These are phyloP conservation scores for Microctenopoma stevenorrisi DNA, from an alignment of 2,797 vertebrate genomes.

Conservation along the genomic window DNA sequence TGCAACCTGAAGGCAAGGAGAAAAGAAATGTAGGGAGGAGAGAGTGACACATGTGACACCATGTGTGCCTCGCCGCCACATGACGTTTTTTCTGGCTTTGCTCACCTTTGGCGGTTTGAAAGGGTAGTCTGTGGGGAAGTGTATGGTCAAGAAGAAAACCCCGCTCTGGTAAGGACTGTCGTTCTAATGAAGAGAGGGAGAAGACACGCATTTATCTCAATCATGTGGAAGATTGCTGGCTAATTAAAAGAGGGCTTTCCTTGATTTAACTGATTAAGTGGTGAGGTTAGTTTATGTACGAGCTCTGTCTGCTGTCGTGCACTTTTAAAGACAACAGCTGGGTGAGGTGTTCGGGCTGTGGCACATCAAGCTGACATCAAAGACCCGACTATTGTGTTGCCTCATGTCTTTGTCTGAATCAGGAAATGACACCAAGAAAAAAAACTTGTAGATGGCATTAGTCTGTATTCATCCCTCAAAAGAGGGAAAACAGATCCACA, in stretches of 20 bases:
- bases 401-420: too few relatives aligned
- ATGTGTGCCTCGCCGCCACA: neutral
- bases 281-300: neutral
- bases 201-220: conserved; percentile 80
- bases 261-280: neutral
- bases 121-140: conserved; percentile 90
- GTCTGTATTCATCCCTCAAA: too few relatives aligned
- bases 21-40: neutral
- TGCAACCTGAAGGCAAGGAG: conserved; percentile 85
- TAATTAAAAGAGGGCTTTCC: neutral
- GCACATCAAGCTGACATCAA: too few relatives aligned
- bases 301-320: neutral
- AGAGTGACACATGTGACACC: neutral
- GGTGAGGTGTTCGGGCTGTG: neutral
- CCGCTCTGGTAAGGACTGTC: conserved; percentile 90
- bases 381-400: too few relatives aligned
- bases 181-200: conserved; percentile 76
- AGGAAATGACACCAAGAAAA: too few relatives aligned
- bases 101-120: conserved; percentile 90
- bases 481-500: too few relatives aligned
- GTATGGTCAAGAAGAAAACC: conserved; percentile 90
- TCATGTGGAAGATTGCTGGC: neutral
- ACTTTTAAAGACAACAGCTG: neutral
- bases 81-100: neutral
- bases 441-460: too few relatives aligned